Evolutionary conservation across 2,888 invertebrate genomes (phyloP), one percentile per base, ranked within the genome.

Genomic region (Lasioglossum malachurum): DNA sequence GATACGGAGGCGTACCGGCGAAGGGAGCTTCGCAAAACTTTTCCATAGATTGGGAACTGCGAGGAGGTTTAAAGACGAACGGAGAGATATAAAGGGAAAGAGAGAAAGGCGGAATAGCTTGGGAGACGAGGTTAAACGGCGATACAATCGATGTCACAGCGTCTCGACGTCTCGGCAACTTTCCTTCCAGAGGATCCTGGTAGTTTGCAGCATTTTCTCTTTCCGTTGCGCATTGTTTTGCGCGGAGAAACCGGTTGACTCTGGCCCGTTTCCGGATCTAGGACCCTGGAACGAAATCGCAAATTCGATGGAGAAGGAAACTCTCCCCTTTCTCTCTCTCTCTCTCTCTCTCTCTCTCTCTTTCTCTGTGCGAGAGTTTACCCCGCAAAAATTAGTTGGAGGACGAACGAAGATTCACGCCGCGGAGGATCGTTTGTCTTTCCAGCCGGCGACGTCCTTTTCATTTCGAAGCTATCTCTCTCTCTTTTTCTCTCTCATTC

Each of bases 361-460:
- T 53, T 10, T 3, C 2, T 23, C 23, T 53, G 10, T 8, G 8
- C 4, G 14, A 27, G n/a, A 46, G 53, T 46, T 60, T 19, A 46
- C 46, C 46, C 35, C 71, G 27, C 46, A 41, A 67, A 57, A 82
- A 78, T 82, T 82, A 67, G 78, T 82, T 80, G 35, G 35, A 19
- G 16, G 41, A 38, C 38, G 75, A 41, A 35, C 71, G 35, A 16
- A 60, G 72, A 81, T 76, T 81, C 82, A 35, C 60, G 73, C 73
- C 73, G 46, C 4, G 44, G 14, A 72, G 12, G 53, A 81, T 76
- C 76, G 82, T 83, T 77, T 73, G 76, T 83, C 73, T 83, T 83
- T 44, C 78, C 69, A n/a, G 8, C 23, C 75, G 78, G 64, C 46
- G 83, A 78, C 78, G 57, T 75, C 53, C 53, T 60, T 78, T 64